These are phyloP conservation scores for Aphodius sticticus DNA, from an alignment of 2,888 invertebrate genomes.

Conservation along the genomic window DNA sequence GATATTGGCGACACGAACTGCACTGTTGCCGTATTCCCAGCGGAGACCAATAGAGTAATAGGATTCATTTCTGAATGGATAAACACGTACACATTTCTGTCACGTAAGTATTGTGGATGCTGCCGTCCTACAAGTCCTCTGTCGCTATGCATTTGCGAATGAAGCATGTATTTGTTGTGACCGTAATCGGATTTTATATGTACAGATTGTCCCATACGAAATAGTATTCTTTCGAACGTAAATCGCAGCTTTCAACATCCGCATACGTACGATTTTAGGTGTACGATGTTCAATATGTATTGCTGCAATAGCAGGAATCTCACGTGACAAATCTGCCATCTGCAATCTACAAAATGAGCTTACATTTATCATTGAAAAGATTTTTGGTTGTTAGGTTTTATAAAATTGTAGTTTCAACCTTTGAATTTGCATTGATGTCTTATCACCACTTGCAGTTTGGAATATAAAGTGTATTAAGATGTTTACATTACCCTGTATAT, in stretches of 20 bases:
- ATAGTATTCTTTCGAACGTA: neutral
- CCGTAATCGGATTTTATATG: neutral
- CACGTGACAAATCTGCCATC: neutral
- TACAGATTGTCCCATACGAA: conserved; percentile 32
- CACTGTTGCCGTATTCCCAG: conserved; percentile 62
- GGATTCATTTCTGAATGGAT: conserved; percentile 77
- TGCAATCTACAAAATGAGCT: neutral
- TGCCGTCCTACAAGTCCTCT: conserved; percentile 28
- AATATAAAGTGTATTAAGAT: too few relatives aligned
- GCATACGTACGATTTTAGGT: neutral
- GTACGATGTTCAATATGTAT: neutral
- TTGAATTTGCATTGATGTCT: too few relatives aligned
- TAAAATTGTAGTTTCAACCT: too few relatives aligned
- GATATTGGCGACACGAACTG: conserved; percentile 60
- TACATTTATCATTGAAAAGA: too few relatives aligned
- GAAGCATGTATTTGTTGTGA: conserved; percentile 12
- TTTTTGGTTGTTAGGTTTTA: too few relatives aligned
- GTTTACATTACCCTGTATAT: too few relatives aligned
- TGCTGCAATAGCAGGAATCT: neutral
- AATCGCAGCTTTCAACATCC: neutral
- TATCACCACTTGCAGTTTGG: too few relatives aligned
- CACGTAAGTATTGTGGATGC: conserved; percentile 66
- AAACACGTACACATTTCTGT: conserved; percentile 71
- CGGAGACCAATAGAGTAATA: conserved; percentile 63
- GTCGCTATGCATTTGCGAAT: conserved; percentile 42